phyloP scores from a whole-genome alignment of 2,797 vertebrate species.

The Potorous gilbertii region DNA sequence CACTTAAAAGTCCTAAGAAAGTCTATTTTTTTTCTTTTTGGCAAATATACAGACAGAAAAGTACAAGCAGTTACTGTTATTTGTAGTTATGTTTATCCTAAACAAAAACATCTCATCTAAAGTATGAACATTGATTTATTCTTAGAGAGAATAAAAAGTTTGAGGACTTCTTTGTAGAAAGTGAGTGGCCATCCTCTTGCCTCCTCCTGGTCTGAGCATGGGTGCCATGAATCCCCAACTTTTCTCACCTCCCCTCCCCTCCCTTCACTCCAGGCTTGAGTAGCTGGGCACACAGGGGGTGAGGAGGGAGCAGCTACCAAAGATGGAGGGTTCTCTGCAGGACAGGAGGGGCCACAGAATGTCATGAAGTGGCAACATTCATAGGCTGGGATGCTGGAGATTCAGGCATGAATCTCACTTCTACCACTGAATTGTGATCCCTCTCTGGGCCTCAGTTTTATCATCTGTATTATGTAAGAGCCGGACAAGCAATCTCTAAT shows the following conservation, averaged over 20 bases:
- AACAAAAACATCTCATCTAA: conserved; percentile 57
- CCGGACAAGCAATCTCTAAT: not conserved
- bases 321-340: not conserved
- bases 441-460: not conserved
- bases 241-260: not conserved
- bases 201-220: not conserved
- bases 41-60: conserved; percentile 29
- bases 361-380: too few relatives aligned
- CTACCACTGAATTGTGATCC: not conserved
- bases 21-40: not conserved
- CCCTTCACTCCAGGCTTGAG: not conserved
- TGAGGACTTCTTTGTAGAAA: not conserved
- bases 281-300: not conserved
- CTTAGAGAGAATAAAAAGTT: not conserved
- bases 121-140: conserved; percentile 20
- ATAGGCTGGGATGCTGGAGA: too few relatives aligned
- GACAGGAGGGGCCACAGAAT: accelerated
- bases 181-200: not conserved
- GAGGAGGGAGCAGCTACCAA: not conserved
- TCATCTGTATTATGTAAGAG: not conserved
- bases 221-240: not conserved
- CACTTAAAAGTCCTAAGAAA: conserved; percentile 45
- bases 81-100: conserved; percentile 36
- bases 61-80: conserved; percentile 39
- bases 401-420: not conserved